Base-by-base conservation (phyloP, 2,888 invertebrate genomes). In the Sclerodermus sp. region DNA sequence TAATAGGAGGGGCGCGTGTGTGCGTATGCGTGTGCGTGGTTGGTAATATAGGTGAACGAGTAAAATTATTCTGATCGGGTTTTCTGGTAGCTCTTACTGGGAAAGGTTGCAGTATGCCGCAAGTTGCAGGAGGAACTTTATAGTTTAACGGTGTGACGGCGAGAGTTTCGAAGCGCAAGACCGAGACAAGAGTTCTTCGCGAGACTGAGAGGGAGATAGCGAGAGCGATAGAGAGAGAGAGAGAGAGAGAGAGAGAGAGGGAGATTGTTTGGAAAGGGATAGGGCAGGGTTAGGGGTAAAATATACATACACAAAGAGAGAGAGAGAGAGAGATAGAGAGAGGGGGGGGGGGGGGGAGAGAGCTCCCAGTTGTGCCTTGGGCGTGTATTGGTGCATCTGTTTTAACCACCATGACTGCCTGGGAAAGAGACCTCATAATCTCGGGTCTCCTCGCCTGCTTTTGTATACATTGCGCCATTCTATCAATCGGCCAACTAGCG, bases 131-230 rank as follows among this genome's bases (percentile, higher is more conserved):
- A 13, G 53, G 32, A 56, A 60, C 55, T 58, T 60, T 60, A 52
- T 60, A 52, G 62, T 58, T 64, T 49, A 53, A 60, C 45, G 52
- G 43, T 46, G 54, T 36, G 61, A 55, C 46, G 53, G 42, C 42
- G 52, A 30, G 46, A 53, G 57, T 59, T 64, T 49, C 49, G 46
- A 54, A 56, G 58, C 49, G 59, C 55, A 34, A 46, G 43, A 51
- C 18, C 12, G 17, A 17, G 38, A 38, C 38, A 38, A 38, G 38
- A 38, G 38, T 38, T 38, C 23, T 38, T 14, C 5, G 16, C 6
- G 38, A 12, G 12, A 14, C 2, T n/a, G 38, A 38, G 38, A 38
- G 38, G 14, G 38, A 38, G 15, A 34, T 4, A 34, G 34, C 3
- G 34, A 47, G 49, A 49, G 45, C 31, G 23, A 14, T 31, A 17